Base-by-base conservation (phyloP, 2,113 vertebrate genomes). In the Pelodiscus sinensis region DNA sequence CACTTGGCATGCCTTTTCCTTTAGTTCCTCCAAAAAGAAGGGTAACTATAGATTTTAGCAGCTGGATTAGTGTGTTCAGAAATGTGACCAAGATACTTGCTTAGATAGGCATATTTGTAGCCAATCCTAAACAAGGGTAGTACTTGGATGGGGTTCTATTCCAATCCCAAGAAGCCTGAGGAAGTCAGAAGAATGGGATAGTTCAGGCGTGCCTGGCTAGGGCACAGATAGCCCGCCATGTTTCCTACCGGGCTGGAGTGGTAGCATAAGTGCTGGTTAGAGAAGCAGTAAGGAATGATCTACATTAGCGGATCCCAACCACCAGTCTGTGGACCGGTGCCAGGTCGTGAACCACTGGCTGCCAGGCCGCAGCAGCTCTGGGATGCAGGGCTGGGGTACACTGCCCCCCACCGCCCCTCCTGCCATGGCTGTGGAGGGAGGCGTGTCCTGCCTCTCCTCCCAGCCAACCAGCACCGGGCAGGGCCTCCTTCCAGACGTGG, bases 161-260 rank as follows among this genome's bases (percentile, higher is more conserved):
- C 15, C 2, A 21, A 24, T 6, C 19, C 56, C 16, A 35, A 8
- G 9, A 24, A 7, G 24, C 27, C 15, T 11, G n/a, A n/a, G 27
- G 31, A 25, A 80, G 29, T 0, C 5, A 35, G 10, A 9, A 15
- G 60, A 2, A 0, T 13, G 21, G 29, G 8, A 5, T 25, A 9
- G 11, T 27, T 8, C 44, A 11, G 35, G 1, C 21, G 5, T 56
- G 29, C 2, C 58, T 44, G 9, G 21, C 50, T 0, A 9, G 24
- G 27, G 21, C 57, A 75, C 19, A 44, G 71, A 24, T 11, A 75
- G 50, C 35, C 71, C 38, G 24, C 22, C 2, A 14, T 75, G 25
- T 75, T 75, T 25, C 35, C 6, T 75, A 44, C 10, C 7, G 71
- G 21, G 12, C 35, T 38, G 44, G 38, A 44, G 14, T 19, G 18